Evolutionary conservation across 1,140 invertebrate species (phyloP).

Genomic region (Colletes latitarsis): DNA sequence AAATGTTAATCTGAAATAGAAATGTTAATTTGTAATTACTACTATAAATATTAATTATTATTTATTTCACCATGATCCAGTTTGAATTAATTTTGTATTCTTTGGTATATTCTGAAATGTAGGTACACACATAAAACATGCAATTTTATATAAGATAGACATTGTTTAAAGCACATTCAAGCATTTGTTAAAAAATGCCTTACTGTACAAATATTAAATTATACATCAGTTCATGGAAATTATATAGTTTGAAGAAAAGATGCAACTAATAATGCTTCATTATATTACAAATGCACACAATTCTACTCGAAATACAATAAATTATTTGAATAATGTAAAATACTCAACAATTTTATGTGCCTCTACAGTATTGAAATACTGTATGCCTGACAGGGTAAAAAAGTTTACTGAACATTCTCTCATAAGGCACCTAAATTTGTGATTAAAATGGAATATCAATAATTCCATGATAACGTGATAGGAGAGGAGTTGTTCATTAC

Average conservation of each 20-base stretch:
- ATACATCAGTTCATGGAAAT: not conserved
- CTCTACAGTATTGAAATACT: conserved; percentile 31
- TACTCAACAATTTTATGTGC: conserved; percentile 16
- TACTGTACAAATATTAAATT: not conserved
- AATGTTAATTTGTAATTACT: not conserved
- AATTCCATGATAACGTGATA: conserved; percentile 19
- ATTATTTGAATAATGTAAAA: not conserved
- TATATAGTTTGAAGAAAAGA: conserved; percentile 9
- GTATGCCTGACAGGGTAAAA: conserved; percentile 21
- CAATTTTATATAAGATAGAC: conserved; percentile 28
- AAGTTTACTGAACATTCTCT: conserved; percentile 27
- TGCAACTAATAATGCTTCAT: conserved; percentile 16
- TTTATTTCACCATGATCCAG: not conserved
- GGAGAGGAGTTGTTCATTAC: conserved; percentile 33
- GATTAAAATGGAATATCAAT: conserved; percentile 31
- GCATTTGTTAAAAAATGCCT: conserved; percentile 24
- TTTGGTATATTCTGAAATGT: conserved; percentile 29
- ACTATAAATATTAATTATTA: not conserved
- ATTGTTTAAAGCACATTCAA: conserved; percentile 20
- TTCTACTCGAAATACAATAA: conserved; percentile 17
- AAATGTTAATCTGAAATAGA: conserved; percentile 7
- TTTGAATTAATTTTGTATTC: conserved; percentile 33
- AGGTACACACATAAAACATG: conserved; percentile 14
- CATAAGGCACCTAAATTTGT: conserved; percentile 41
- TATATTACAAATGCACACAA: conserved; percentile 14